Conservation (phyloP, 2,797 vertebrate genomes). For the Spinus pinus region DNA sequence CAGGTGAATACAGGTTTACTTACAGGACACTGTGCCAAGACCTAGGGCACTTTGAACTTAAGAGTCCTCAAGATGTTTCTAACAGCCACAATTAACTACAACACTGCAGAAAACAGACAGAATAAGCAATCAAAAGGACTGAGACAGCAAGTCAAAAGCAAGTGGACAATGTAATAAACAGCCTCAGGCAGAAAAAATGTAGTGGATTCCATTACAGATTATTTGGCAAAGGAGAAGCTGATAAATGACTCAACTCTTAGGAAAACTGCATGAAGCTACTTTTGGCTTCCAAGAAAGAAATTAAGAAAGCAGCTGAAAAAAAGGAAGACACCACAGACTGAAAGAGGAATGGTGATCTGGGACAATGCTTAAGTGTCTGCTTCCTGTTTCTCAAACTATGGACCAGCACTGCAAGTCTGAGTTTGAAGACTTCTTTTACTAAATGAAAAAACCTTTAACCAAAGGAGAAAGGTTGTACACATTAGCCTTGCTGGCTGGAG, state of each 20-base stretch:
- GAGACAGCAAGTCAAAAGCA: not conserved
- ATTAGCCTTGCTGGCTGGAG: not conserved
- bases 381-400: not conserved
- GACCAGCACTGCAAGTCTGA: not conserved
- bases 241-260: conserved; percentile 25
- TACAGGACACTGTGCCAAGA: not conserved
- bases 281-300: conserved; percentile 31
- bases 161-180: not conserved
- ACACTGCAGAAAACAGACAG: not conserved
- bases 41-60: not conserved
- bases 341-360: not conserved
- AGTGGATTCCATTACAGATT: conserved; percentile 11
- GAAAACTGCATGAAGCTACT: conserved; percentile 10
- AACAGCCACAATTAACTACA: not conserved
- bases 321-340: conserved; percentile 5
- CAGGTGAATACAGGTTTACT: not conserved
- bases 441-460: not conserved
- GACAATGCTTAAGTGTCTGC: not conserved
- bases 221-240: not conserved
- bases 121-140: not conserved
- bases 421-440: not conserved
- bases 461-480: not conserved
- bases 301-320: conserved; percentile 30
- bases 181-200: not conserved
- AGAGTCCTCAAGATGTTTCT: not conserved